Percentiles rank a stretch among this genome's conserved stretches.
Evolutionary conservation across 2,888 invertebrate species (phyloP).

Genomic region (Apantesis nais): DNA sequence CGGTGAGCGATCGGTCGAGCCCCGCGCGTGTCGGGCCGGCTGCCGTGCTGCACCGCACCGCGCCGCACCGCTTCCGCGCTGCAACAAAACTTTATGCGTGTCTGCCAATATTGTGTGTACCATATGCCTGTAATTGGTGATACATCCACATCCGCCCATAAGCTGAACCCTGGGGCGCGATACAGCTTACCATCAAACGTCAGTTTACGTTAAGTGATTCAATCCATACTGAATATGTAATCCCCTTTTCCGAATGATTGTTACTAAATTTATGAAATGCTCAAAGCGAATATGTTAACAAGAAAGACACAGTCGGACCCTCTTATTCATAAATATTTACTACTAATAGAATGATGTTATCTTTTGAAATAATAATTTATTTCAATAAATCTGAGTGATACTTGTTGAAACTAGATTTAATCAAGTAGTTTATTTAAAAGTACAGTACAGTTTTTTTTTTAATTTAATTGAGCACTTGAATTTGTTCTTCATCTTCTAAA

Average conservation of each 20-base stretch:
- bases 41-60: constrained; percentile 23
- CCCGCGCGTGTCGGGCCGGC: constrained; percentile 26
- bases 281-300: constrained; percentile 11
- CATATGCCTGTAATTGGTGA: constrained; percentile 62
- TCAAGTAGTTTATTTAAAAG: too few species aligned
- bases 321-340: not conserved
- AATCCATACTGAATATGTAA: constrained; percentile 2
- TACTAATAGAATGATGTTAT: not conserved
- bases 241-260: constrained; percentile 15
- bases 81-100: constrained; percentile 64
- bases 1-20: constrained; percentile 28
- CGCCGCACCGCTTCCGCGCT: constrained; percentile 49
- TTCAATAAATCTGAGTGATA: not conserved
- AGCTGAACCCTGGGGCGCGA: constrained; percentile 16
- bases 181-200: constrained; percentile 1
- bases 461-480: too few species aligned
- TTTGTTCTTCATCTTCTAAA: not conserved
- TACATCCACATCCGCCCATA: constrained; percentile 63
- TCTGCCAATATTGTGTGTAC: constrained; percentile 55
- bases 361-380: not conserved
- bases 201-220: constrained; percentile 14
- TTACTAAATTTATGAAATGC: constrained; percentile 27
- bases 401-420: not conserved
- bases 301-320: not conserved
- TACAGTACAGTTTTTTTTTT: too few species aligned